phyloP scores from a whole-genome alignment of 2,113 vertebrate genomes.

The Pelodiscus sinensis region DNA sequence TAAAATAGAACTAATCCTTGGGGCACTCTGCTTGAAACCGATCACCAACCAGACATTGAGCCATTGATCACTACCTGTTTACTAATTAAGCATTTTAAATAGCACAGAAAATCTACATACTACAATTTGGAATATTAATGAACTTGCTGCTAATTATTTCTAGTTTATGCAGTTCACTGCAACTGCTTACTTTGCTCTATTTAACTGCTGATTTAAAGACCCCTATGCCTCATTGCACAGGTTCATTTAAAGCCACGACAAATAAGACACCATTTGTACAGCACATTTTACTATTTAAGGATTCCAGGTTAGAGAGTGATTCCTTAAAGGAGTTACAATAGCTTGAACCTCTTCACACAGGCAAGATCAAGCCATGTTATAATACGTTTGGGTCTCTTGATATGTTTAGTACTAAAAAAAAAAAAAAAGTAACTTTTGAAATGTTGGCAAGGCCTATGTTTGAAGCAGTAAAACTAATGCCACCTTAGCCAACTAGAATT shows the following conservation, averaged over 20 bases:
- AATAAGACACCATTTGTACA: neutral
- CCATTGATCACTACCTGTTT: no score
- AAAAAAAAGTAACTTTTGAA: neutral
- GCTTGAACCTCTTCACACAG: neutral
- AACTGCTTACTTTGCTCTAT: slow-evolving; percentile 33
- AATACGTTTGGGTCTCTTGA: neutral
- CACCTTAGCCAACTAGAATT: neutral
- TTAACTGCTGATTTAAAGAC: slow-evolving; percentile 27
- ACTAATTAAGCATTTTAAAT: slow-evolving; percentile 26
- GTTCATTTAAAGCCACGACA: neutral
- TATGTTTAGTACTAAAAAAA: neutral
- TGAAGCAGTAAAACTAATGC: neutral
- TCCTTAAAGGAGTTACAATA: neutral
- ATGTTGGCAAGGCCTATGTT: fast-evolving
- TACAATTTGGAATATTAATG: slow-evolving; percentile 37
- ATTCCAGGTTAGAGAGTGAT: neutral
- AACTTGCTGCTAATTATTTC: slow-evolving; percentile 5
- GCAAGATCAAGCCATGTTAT: neutral
- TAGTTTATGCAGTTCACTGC: neutral
- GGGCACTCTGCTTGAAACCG: no score
- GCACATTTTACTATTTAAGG: neutral
- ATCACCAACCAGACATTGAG: no score
- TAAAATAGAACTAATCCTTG: neutral
- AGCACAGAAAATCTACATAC: neutral
- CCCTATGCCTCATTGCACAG: neutral